Percentiles rank a stretch among this genome's conserved stretches.
Evolutionary conservation across 2,888 invertebrate genomes (phyloP).

Genomic region (Anthrax anthrax): DNA sequence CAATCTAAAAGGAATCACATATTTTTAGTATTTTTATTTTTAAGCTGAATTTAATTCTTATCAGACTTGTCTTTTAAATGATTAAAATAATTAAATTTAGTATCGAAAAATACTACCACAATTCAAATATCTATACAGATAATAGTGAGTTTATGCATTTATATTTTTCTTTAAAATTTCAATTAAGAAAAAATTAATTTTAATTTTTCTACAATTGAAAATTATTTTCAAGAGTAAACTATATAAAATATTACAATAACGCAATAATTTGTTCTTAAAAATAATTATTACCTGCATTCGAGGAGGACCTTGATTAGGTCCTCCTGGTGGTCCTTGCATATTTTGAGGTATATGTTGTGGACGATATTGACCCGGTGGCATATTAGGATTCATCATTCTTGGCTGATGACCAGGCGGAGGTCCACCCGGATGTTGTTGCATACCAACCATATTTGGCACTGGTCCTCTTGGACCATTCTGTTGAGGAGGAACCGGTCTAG

Average conservation of each 20-base stretch:
- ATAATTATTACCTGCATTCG: conserved; percentile 40
- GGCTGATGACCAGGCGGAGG: conserved; percentile 38
- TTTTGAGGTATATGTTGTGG: conserved; percentile 41
- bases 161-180: too few relatives aligned
- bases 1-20: too few relatives aligned
- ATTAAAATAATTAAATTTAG: too few relatives aligned
- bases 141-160: too few relatives aligned
- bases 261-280: not conserved
- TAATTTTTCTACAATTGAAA: too few relatives aligned
- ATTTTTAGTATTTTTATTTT: too few relatives aligned
- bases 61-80: too few relatives aligned
- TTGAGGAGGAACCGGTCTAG: conserved; percentile 64
- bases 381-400: conserved; percentile 44
- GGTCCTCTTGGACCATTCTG: conserved; percentile 40
- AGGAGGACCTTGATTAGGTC: conserved; percentile 44
- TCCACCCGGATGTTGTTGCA: conserved; percentile 36
- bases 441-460: conserved; percentile 30
- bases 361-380: conserved; percentile 42
- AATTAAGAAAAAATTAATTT: too few relatives aligned
- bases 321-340: conserved; percentile 44
- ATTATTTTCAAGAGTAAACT: too few relatives aligned
- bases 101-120: too few relatives aligned
- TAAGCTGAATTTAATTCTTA: too few relatives aligned
- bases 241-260: not conserved
- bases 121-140: too few relatives aligned